Evolutionary conservation across 2,797 vertebrate genomes (phyloP).

Genomic region (Oceanodroma leucorhoa): DNA sequence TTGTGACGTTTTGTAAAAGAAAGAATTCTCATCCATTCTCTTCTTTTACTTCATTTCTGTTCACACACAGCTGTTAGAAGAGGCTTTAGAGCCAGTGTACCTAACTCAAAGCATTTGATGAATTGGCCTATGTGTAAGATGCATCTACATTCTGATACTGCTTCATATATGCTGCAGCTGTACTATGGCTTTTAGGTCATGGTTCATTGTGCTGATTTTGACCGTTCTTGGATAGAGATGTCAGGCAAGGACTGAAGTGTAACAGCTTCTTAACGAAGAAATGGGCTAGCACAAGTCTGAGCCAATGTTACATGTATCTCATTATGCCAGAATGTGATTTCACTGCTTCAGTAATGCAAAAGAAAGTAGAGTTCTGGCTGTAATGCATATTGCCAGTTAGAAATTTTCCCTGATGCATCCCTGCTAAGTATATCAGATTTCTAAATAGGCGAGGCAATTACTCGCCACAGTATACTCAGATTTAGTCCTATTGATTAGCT

Average conservation of each 20-base stretch:
- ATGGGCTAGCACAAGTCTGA: not conserved
- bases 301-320: rapidly evolving
- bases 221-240: not conserved
- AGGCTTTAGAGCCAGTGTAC: not conserved
- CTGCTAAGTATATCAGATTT: not conserved
- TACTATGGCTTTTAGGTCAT: not conserved
- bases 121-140: not conserved
- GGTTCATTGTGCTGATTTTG: not conserved
- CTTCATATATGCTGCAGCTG: not conserved
- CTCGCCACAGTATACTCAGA: not conserved
- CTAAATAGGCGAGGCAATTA: not conserved
- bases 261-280: not conserved
- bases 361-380: not conserved
- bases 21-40: not conserved
- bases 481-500: not conserved
- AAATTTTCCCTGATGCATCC: not conserved
- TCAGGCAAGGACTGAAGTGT: not conserved
- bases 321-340: not conserved
- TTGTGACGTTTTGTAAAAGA: not conserved
- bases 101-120: not conserved
- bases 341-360: not conserved
- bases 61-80: not conserved
- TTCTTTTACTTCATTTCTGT: not conserved
- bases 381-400: not conserved
- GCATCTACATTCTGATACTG: not conserved